Evolutionary conservation across 1,140 invertebrate genomes (phyloP), one percentile per base, ranked within the genome.

Genomic region (Lanistes nyassanus): DNA sequence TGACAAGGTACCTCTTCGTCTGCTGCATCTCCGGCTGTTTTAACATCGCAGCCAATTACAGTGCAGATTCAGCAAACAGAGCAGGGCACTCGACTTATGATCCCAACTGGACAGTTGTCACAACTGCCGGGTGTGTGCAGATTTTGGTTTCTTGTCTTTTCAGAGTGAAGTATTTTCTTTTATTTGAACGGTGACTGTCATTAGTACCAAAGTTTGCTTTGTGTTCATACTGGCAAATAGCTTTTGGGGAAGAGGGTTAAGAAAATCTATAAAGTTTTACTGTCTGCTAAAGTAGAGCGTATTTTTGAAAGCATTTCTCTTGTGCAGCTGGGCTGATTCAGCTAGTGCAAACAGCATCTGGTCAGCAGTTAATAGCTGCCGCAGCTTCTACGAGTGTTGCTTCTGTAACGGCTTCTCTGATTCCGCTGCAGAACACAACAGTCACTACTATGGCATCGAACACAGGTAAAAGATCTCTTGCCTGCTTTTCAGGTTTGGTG

Each of bases 291-390:
- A 13, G 42, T 47, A 47, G 42, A 16, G 19, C 5, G 42, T 47
- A 16, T 47, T 47, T 47, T 47, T 47, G 5, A 9, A 47, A 47
- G 42, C 1, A 16, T 47, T 47, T 47, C 42, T 47, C 42, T 47
- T 69, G 80, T 84, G 55, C 78, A 87, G 87, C 85, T 79, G 85
- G 87, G 36, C 83, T 87, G 56, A 82, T 88, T 26, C 93, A 94
- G 80, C 87, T 94, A 47, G 92, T 94, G 26, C 93, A 94, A 84
- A 94, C 93, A 13, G 91, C 93, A 47, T 91, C 92, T 29, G 94
- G 93, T 42, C 92, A 93, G 86, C 89, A 90, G 72, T 90, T 94
- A 64, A 90, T 94, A 42, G 85, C 93, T 82, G 85, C 42, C 81
- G 78, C 51, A 65, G 69, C 58, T 36, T 55, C 68, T 21, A n/a